These are phyloP conservation scores for Drosophila anomalata DNA, from an alignment of 2,888 invertebrate species.

Conservation along the genomic window DNA sequence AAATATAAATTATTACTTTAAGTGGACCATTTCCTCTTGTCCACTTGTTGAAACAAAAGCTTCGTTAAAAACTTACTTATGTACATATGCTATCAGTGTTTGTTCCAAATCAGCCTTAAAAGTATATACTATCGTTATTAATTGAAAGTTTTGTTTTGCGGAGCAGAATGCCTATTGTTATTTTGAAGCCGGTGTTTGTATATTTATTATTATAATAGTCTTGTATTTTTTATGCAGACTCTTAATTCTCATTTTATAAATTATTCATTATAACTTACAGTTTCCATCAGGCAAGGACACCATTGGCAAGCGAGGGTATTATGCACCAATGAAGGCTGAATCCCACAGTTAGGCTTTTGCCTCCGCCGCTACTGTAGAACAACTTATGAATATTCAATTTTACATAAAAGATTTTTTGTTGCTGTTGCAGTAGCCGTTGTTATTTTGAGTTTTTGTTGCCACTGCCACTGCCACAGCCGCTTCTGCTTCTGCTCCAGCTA, in stretches of 20 bases:
- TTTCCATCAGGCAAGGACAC: background rate
- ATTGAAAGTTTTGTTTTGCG: too few species aligned
- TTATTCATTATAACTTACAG: too few species aligned
- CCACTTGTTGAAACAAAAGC: too few species aligned
- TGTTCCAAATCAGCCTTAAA: too few species aligned
- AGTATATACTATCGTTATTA: too few species aligned
- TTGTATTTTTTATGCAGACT: too few species aligned
- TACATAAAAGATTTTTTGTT: slow-evolving; percentile 75
- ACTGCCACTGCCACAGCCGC: slow-evolving; percentile 9
- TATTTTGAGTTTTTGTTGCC: slow-evolving; percentile 66
- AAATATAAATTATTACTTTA: background rate
- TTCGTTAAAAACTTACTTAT: too few species aligned
- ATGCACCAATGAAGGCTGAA: slow-evolving; percentile 18
- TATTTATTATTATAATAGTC: too few species aligned
- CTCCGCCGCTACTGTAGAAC: slow-evolving; percentile 47
- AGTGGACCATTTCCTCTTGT: background rate
- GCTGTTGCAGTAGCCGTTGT: slow-evolving; percentile 63
- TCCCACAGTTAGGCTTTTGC: slow-evolving; percentile 33
- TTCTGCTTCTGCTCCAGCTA: slow-evolving; percentile 12
- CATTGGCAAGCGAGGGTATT: slow-evolving; percentile 7
- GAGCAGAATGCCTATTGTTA: too few species aligned
- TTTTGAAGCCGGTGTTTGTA: too few species aligned
- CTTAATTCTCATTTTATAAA: too few species aligned
- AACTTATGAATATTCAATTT: slow-evolving; percentile 79
- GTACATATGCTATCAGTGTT: too few species aligned